Evolutionary conservation across 2,888 invertebrate species (phyloP).

Genomic region (Drosophila falleni): DNA sequence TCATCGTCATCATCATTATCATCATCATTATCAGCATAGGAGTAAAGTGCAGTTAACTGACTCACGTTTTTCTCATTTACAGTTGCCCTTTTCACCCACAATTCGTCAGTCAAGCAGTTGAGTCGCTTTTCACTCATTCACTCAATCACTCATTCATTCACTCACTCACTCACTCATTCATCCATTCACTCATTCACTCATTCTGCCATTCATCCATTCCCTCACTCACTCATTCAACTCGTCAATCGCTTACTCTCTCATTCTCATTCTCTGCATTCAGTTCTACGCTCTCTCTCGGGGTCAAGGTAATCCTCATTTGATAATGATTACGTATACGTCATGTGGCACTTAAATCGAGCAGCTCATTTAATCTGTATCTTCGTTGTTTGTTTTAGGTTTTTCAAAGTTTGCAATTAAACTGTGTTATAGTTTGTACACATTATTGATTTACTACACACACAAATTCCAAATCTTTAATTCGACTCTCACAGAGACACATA

Average conservation of each 20-base stretch:
- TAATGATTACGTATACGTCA: conserved; percentile 59
- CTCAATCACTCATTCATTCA: conserved; percentile 18
- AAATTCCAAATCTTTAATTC: conserved; percentile 2
- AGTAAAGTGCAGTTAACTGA: conserved; percentile 50
- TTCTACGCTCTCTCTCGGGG: conserved; percentile 53
- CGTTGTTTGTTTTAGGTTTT: background rate
- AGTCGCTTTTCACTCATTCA: conserved; percentile 9
- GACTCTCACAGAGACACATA: background rate
- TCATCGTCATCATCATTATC: conserved; percentile 11
- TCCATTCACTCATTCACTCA: conserved; percentile 37
- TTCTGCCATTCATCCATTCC: too few relatives aligned
- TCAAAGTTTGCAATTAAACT: background rate
- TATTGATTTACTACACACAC: conserved; percentile 1
- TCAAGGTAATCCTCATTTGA: conserved; percentile 67
- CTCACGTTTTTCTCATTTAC: conserved; percentile 75
- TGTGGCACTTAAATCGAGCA: conserved; percentile 24
- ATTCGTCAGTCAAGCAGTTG: conserved; percentile 3
- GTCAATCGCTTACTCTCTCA: conserved; percentile 52
- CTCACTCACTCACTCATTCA: conserved; percentile 23
- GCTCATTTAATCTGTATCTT: background rate
- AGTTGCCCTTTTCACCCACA: conserved; percentile 37
- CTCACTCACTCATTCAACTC: conserved; percentile 36
- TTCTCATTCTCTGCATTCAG: conserved; percentile 41
- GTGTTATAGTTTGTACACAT: background rate
- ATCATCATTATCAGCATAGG: conserved; percentile 15